Percentiles rank a stretch among this genome's conserved stretches.
Evolutionary conservation across 2,888 invertebrate species (phyloP).

Genomic region (Cryptus viduatorius): DNA sequence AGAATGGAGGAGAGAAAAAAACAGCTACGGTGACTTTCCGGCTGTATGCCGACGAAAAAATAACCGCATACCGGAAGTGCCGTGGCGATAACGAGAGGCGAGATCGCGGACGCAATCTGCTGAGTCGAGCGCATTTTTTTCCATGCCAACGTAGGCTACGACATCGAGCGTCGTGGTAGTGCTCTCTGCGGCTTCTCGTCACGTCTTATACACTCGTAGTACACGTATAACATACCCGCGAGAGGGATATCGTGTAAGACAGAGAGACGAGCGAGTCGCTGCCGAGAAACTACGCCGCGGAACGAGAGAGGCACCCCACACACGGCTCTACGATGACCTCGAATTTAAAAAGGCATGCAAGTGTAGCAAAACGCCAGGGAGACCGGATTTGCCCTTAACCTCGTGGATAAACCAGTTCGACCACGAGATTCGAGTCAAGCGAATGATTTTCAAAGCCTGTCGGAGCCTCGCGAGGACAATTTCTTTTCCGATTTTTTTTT

Average conservation of each 20-base stretch:
- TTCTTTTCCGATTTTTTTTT: background rate
- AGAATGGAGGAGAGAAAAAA: constrained; percentile 6
- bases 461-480: background rate
- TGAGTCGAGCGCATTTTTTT: constrained; percentile 64
- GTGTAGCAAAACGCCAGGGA: constrained; percentile 24
- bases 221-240: background rate
- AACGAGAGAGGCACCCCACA: constrained; percentile 34
- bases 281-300: constrained; percentile 31
- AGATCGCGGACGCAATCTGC: constrained; percentile 66
- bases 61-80: constrained; percentile 49
- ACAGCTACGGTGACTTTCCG: constrained; percentile 19
- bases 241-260: constrained; percentile 25
- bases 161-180: background rate
- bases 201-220: constrained; percentile 7
- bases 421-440: background rate
- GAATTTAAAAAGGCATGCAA: constrained; percentile 48
- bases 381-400: constrained; percentile 48
- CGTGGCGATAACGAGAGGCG: constrained; percentile 58
- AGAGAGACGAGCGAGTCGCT: constrained; percentile 15
- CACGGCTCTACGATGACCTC: constrained; percentile 37
- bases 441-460: background rate
- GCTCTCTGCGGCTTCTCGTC: constrained; percentile 1
- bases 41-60: constrained; percentile 24
- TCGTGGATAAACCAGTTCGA: constrained; percentile 35
- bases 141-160: background rate